Base-by-base conservation (phyloP, 2,113 vertebrate genomes). In the Anolis sagrei region DNA sequence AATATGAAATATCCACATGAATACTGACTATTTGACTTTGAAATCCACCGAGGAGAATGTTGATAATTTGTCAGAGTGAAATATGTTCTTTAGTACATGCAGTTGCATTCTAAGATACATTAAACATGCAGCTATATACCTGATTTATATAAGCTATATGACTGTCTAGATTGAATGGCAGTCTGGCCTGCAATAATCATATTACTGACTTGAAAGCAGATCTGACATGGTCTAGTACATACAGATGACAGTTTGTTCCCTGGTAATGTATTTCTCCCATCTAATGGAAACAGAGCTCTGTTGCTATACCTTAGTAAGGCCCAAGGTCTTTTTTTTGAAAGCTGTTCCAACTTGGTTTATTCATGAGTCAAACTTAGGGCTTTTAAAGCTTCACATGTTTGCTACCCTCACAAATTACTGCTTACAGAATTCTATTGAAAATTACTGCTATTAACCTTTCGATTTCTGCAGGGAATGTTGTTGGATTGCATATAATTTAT, bases 401-500 rank as follows among this genome's bases (percentile, higher is more conserved):
- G 58, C 29, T 83, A 7, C 19, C 54, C 2, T 58, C 49, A 32
- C 66, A 39, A 84, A 84, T 54, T 80, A 23, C 70, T 84, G 69
- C 69, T 34, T 88, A 66, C 49, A 69, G 58, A 75, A 84, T 32
- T 48, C 21, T 19, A 32, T 79, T 19, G 77, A 80, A 84, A 84
- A 48, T 69, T 64, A 66, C 39, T 81, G 32, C 49, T 87, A 83
- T 78, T 83, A 88, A 68, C 70, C 61, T 83, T 86, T 68, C 73
- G 25, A 23, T 34, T 68, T 13, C 72, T 27, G 4, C 73, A 66
- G 25, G 68, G 49, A 79, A 76, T 32, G 79, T 83, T 83, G 5
- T 66, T 66, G 62, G 62, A 18, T 39, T 39, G 19, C 76, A n/a
- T 79, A 68, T 84, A 68, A 76, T 76, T 73, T 83, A 79, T 39